These are phyloP conservation scores for Thalpophila matura DNA, from an alignment of 2,888 invertebrate genomes.

Conservation along the genomic window DNA sequence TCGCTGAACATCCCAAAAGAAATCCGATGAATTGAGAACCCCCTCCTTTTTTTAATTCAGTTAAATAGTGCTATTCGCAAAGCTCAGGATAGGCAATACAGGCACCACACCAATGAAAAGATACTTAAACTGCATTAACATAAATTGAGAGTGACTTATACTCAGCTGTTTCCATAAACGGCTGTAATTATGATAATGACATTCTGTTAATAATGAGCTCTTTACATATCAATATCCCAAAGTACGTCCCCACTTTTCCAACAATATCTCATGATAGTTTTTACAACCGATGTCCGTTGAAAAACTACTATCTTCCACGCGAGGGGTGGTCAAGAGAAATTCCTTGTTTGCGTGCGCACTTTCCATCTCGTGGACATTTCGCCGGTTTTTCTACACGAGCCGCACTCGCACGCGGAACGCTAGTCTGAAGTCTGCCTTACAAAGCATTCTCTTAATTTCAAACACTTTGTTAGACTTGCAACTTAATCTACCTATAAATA, in stretches of 20 bases:
- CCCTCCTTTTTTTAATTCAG: no score
- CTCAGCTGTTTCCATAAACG: not conserved
- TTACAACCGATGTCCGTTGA: constrained; percentile 56
- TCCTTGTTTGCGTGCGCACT: constrained; percentile 79
- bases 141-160: no score
- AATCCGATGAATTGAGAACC: no score
- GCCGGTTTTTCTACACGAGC: constrained; percentile 67
- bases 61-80: no score
- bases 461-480: not conserved
- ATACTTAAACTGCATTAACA: no score
- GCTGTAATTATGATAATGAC: no score
- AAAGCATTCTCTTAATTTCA: constrained; percentile 17
- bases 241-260: constrained; percentile 22
- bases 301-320: constrained; percentile 68
- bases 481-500: not conserved
- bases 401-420: constrained; percentile 55
- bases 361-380: constrained; percentile 82
- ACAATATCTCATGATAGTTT: constrained; percentile 38
- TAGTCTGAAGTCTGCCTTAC: constrained; percentile 48
- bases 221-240: constrained; percentile 5
- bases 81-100: no score
- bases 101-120: no score
- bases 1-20: no score
- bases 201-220: not conserved
- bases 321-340: constrained; percentile 74